Conservation (phyloP, 2,797 vertebrate genomes). For the Gallinago solitaria region DNA sequence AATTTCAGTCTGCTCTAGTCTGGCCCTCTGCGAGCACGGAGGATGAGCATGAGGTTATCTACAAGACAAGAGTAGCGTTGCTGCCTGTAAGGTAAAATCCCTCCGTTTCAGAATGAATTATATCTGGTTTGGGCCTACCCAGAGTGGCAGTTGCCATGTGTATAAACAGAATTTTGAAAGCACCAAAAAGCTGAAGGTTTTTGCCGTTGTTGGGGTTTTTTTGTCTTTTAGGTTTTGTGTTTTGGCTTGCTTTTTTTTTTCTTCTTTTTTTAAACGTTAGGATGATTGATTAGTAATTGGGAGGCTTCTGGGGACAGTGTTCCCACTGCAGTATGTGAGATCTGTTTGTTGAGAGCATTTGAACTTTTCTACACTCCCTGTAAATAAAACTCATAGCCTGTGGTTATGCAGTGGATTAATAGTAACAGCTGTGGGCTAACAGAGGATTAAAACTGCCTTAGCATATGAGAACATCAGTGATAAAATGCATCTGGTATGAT, state of each 20-base stretch:
- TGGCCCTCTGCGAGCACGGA: accelerated
- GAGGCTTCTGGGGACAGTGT: neutral
- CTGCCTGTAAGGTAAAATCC: neutral
- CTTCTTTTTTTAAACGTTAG: neutral
- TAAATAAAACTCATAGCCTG: neutral
- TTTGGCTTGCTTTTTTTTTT: no score
- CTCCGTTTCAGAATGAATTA: neutral
- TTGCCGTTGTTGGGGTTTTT: neutral
- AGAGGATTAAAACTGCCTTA: constrained; percentile 46
- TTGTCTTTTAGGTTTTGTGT: neutral
- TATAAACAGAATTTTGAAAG: neutral
- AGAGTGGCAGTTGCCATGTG: neutral
- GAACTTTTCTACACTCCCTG: neutral
- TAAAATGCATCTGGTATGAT: constrained; percentile 50
- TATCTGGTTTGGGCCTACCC: neutral
- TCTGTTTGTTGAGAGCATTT: neutral
- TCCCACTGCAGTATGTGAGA: neutral
- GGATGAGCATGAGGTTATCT: neutral
- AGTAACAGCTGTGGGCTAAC: constrained; percentile 56
- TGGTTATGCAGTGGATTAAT: constrained; percentile 43
- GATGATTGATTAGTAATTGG: neutral
- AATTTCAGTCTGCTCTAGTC: neutral
- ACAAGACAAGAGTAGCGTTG: neutral
- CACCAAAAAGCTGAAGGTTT: neutral
- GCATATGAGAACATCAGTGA: constrained; percentile 31